Conservation (phyloP, 2,888 invertebrate genomes). For the Capitulum mitella region DNA sequence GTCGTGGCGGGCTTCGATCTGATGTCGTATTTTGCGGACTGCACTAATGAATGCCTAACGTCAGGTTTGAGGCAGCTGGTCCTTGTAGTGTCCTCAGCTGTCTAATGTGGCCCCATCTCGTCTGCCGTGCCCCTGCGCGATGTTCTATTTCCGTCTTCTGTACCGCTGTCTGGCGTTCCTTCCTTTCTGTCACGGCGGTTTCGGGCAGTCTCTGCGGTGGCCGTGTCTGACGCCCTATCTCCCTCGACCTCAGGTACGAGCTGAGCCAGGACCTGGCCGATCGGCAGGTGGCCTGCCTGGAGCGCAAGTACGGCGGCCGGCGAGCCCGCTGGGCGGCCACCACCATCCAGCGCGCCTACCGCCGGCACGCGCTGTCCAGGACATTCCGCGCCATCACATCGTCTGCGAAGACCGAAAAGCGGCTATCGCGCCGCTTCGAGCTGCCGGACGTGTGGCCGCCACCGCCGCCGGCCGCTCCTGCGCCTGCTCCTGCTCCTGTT, state of each 20-base stretch:
- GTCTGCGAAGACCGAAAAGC: slow-evolving; percentile 87
- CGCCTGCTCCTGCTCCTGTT: no score
- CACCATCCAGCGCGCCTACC: slow-evolving; percentile 91
- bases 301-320: slow-evolving; percentile 91
- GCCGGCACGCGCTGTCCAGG: slow-evolving; percentile 75
- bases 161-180: neutral
- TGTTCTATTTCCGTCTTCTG: no score
- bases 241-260: slow-evolving; percentile 56
- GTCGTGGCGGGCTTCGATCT: no score
- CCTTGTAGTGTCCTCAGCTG: no score
- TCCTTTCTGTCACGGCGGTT: neutral
- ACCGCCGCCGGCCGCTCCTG: neutral
- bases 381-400: slow-evolving; percentile 91
- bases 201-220: neutral
- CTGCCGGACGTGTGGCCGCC: slow-evolving; percentile 25
- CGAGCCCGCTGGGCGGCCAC: slow-evolving; percentile 87
- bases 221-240: neutral
- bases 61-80: no score
- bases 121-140: no score
- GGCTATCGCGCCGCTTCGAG: slow-evolving; percentile 61
- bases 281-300: slow-evolving; percentile 91
- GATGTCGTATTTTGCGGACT: no score
- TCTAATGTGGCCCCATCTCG: no score
- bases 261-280: slow-evolving; percentile 88
- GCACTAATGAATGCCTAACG: no score